Base-by-base conservation (phyloP, 2,888 invertebrate species). In the Entomobrya proxima region DNA sequence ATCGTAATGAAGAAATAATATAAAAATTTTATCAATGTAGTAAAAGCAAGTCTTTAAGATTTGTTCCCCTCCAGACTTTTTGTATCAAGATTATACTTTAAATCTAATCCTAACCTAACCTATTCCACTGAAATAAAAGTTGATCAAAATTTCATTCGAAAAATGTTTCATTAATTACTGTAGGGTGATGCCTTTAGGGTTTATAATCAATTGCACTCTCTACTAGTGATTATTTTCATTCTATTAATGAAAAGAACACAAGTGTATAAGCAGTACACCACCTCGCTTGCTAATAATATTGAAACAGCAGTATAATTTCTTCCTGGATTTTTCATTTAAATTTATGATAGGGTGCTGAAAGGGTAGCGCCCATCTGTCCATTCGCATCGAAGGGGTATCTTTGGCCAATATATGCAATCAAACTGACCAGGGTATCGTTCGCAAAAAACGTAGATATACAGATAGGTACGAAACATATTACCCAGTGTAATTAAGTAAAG, bases 101-200 rank as follows among this genome's bases (percentile, higher is more conserved):
- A n/a, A n/a, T n/a, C n/a, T n/a, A n/a, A n/a, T n/a, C n/a, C n/a
- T n/a, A n/a, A n/a, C n/a, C n/a, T n/a, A n/a, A n/a, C n/a, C n/a
- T n/a, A n/a, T n/a, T n/a, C n/a, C n/a, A n/a, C n/a, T n/a, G n/a
- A 47, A 30, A 47, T 27, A 27, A 55, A 55, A 52, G 75, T 32
- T 77, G 77, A 77, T 77, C 77, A 64, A 69, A 79, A 79, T 35
- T 79, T 79, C 50, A 79, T 67, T 79, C 52, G 79, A 79, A 47
- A 69, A 69, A 69, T 79, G 52, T 27, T 69, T 69, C 67, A 79
- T 69, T 79, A 69, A 21, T 37, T 35, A 30, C 37, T 11, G 27
- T 37, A 24, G 64, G 64, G 37, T 64, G 35, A 64, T 37, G 52
- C 79, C 79, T 27, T 9, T 1, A 35, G 79, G 67, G 37, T n/a